A percentile compares a stretch with the other conserved stretches of the same genome.
Evolutionary conservation across 2,888 invertebrate species (phyloP).

Genomic region (Asteroscopus sphinx): DNA sequence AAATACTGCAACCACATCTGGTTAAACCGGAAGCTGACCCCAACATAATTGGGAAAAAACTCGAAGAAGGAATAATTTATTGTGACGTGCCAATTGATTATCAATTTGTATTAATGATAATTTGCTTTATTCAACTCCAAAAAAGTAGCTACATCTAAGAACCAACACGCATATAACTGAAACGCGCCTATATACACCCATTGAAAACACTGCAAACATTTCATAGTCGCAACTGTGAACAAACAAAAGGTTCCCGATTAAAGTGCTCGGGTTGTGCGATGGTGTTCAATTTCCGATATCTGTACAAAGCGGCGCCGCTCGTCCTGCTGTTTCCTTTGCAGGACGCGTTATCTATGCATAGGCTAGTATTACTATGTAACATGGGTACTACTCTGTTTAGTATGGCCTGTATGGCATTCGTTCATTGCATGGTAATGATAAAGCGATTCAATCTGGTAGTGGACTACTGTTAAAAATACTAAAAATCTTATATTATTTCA

Average conservation of each 20-base stretch:
- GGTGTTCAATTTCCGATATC: conserved; percentile 78
- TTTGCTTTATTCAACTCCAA: not conserved
- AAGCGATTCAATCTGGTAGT: conserved; percentile 6
- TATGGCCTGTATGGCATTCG: conserved; percentile 17
- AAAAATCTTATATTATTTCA: no score
- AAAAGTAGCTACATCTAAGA: not conserved
- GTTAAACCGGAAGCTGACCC: no score
- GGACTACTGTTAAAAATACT: no score
- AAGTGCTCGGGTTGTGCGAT: conserved; percentile 53
- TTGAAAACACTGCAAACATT: conserved; percentile 6
- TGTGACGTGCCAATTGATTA: no score
- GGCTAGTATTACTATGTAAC: no score
- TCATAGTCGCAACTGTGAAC: conserved; percentile 12
- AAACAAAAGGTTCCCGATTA: conserved; percentile 58
- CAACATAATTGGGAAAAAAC: no score
- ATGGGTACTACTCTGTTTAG: conserved; percentile 23
- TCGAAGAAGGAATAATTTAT: no score
- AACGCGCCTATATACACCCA: not conserved
- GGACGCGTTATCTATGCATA: conserved; percentile 42
- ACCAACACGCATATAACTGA: not conserved
- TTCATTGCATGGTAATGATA: conserved; percentile 29
- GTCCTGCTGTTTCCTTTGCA: conserved; percentile 61
- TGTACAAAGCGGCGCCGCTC: conserved; percentile 77
- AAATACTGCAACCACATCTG: no score
- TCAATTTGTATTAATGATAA: no score